Evolutionary conservation across 2,888 invertebrate genomes (phyloP), one percentile per base, ranked within the genome.

Genomic region (Rhaphigaster nebulosa): DNA sequence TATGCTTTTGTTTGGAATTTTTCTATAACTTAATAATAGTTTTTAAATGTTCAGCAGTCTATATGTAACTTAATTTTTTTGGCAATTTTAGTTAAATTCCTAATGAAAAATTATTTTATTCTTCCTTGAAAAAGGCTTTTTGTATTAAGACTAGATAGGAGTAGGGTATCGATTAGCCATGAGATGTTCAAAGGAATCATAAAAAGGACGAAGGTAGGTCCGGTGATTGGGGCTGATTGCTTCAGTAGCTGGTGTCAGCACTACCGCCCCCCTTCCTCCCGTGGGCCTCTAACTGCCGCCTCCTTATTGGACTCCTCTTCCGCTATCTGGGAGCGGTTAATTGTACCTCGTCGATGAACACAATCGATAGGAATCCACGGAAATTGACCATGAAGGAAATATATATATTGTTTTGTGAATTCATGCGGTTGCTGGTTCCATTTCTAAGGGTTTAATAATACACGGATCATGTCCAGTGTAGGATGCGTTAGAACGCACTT

Each of bases 211-310:
- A 76, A 76, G 70, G 70, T 76, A 76, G 70, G 34, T 20, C 34
- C 70, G 70, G 70, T 76, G 70, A 76, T 76, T 76, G 70, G 70
- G 70, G 70, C 70, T 76, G 70, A 76, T 76, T 76, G 70, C 70
- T 20, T 6, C 26, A 15, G 34, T 10, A 76, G 70, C 70, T 76
- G 38, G 70, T 76, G 70, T 76, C 70, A 76, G 70, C 70, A 76
- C 70, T 76, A 34, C 38, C 38, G 70, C 38, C 65, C 29, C 38
- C 65, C 6, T 0, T 4, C 38, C 65, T 15, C 38, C 65, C 6
- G 0, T 4, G 20, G 34, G 20, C 70, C 70, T 70, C 18, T 70
- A 70, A 70, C 70, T 70, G 34, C 70, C 34, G 0, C 8, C 34
- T 34, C 38, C 70, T 76, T 76, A 76, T 76, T 76, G 70, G 20